These are phyloP conservation scores for Tiliqua scincoides DNA, from an alignment of 2,113 vertebrate genomes.

Conservation along the genomic window DNA sequence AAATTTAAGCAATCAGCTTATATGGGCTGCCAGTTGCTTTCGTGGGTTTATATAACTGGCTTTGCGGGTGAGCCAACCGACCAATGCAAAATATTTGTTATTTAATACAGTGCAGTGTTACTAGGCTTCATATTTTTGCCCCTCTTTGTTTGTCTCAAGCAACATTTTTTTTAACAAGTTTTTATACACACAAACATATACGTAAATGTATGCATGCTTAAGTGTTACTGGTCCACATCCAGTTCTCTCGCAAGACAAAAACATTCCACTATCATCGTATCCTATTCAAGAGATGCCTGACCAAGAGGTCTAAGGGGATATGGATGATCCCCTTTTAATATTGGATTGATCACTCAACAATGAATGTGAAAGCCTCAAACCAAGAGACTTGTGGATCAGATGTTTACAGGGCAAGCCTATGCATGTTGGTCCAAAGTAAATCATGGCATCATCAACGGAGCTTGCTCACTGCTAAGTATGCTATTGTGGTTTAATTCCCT, in stretches of 20 bases:
- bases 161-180: fast-evolving
- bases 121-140: background rate
- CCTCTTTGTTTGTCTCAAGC: background rate
- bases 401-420: too few relatives aligned
- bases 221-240: background rate
- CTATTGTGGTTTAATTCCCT: too few relatives aligned
- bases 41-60: constrained; percentile 5
- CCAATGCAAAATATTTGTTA: background rate
- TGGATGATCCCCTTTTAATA: background rate
- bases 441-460: too few relatives aligned
- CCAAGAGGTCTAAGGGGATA: background rate
- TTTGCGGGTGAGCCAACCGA: background rate
- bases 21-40: constrained; percentile 7
- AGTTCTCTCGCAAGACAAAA: background rate
- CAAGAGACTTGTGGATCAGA: too few relatives aligned
- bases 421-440: too few relatives aligned
- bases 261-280: fast-evolving
- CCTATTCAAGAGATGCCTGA: background rate
- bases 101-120: background rate
- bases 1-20: constrained; percentile 48
- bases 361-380: background rate
- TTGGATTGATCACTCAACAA: background rate
- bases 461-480: too few relatives aligned
- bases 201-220: fast-evolving
- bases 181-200: background rate